Conservation (phyloP, 2,888 invertebrate genomes). For the Fragum fragum region DNA sequence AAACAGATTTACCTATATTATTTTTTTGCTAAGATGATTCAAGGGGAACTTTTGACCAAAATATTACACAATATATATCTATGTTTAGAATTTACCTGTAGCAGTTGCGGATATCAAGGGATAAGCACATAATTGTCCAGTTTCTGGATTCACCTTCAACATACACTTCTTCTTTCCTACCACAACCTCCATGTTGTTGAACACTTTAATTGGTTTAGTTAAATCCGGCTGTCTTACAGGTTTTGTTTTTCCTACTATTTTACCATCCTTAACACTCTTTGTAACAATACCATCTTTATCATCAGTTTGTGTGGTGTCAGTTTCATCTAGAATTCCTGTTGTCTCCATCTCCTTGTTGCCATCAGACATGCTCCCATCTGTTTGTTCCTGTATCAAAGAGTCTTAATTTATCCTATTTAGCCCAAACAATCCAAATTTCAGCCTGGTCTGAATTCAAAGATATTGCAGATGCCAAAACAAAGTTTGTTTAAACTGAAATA, state of each 20-base stretch:
- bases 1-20: no score
- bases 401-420: no score
- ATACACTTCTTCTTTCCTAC: constrained; percentile 87
- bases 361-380: no score
- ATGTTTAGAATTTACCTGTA: constrained; percentile 42
- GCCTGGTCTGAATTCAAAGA: no score
- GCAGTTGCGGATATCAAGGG: constrained; percentile 81
- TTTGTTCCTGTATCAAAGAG: no score
- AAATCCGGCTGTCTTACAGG: constrained; percentile 74
- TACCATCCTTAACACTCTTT: background rate
- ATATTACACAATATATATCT: no score
- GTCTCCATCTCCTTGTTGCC: no score
- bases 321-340: background rate
- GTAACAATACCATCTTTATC: background rate
- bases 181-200: constrained; percentile 83
- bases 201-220: constrained; percentile 79
- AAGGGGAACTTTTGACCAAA: no score
- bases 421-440: no score
- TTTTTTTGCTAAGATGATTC: no score
- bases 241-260: constrained; percentile 4
- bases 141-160: constrained; percentile 85
- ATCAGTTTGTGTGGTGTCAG: background rate
- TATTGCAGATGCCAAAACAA: no score
- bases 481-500: no score
- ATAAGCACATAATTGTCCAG: constrained; percentile 86